phyloP scores from a whole-genome alignment of 2,797 vertebrate species.

The Scomberomorus guttatus region DNA sequence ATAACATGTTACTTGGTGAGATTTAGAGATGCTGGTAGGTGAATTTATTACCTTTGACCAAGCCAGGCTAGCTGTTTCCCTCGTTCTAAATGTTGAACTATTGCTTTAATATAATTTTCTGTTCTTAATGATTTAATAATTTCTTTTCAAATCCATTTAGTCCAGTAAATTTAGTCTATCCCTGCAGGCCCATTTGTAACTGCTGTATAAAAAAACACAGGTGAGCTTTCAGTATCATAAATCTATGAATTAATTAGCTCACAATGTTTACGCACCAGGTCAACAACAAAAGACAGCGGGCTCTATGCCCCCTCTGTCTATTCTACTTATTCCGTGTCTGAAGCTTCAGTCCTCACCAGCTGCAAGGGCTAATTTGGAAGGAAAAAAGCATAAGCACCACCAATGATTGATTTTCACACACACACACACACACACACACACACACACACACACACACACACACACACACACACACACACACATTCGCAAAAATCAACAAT shows the following conservation, averaged over 20 bases:
- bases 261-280: slow-evolving; percentile 24
- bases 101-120: too few relatives aligned
- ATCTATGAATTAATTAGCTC: neutral
- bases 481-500: neutral
- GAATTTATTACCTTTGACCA: too few relatives aligned
- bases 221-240: neutral
- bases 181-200: too few relatives aligned
- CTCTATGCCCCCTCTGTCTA: neutral
- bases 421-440: neutral
- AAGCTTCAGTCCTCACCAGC: slow-evolving; percentile 44
- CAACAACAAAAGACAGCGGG: neutral
- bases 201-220: too few relatives aligned
- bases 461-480: too few relatives aligned
- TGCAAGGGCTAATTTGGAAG: neutral
- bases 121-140: too few relatives aligned
- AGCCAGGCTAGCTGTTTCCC: too few relatives aligned
- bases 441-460: neutral
- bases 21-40: too few relatives aligned
- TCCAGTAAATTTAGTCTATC: too few relatives aligned
- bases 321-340: neutral
- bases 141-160: too few relatives aligned
- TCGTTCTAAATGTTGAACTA: too few relatives aligned
- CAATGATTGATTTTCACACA: neutral
- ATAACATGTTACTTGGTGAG: too few relatives aligned
- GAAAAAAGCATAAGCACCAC: slow-evolving; percentile 9